Percentiles rank a stretch among this genome's conserved stretches.
Conservation (phyloP, 2,797 vertebrate species). For the Gallinago nigripennis region DNA sequence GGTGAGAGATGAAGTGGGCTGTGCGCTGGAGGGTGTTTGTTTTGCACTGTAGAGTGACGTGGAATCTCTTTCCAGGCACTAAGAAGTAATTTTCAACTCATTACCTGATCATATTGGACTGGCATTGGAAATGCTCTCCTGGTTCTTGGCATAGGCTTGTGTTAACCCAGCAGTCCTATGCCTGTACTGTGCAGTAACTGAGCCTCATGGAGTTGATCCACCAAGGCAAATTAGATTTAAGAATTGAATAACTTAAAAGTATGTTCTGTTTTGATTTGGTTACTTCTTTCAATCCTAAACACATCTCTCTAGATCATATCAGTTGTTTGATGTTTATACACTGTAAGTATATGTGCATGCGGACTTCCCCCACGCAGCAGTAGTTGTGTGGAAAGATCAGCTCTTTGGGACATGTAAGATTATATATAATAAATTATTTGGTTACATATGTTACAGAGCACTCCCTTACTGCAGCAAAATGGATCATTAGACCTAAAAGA, state of each 20-base stretch:
- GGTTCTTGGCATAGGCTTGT: background rate
- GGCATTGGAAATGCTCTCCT: background rate
- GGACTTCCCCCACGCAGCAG: background rate
- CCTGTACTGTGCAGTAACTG: background rate
- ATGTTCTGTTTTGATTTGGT: background rate
- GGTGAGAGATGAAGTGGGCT: background rate
- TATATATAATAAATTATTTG: background rate
- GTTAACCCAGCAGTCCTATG: background rate
- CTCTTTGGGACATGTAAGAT: background rate
- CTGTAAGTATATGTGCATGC: accelerated
- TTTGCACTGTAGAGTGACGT: background rate
- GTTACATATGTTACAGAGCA: background rate
- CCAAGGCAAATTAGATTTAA: background rate
- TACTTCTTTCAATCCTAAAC: background rate
- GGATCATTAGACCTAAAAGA: background rate
- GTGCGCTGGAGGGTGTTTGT: background rate
- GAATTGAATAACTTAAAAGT: background rate
- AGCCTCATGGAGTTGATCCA: background rate
- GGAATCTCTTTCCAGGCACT: background rate
- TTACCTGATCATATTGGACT: background rate
- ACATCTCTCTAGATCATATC: background rate
- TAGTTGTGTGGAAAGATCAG: background rate
- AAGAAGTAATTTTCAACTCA: background rate
- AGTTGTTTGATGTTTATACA: background rate
- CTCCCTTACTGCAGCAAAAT: background rate